A percentile compares a stretch with the other conserved stretches of the same genome.
These are phyloP conservation scores for Apodemia mormo DNA, from an alignment of 2,888 invertebrate genomes.

Conservation along the genomic window DNA sequence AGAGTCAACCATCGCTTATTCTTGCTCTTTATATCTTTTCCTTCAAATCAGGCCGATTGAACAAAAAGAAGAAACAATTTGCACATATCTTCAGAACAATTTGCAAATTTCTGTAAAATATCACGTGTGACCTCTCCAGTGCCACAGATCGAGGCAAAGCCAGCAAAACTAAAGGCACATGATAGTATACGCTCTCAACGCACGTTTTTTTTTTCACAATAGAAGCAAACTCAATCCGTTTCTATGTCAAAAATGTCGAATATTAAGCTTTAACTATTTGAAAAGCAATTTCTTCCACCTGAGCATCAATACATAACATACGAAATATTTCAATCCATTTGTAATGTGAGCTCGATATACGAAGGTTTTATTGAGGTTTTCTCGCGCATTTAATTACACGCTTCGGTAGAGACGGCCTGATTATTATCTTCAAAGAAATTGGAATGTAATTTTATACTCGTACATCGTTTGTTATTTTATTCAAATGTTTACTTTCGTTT, in stretches of 20 bases:
- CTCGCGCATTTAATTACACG: constrained; percentile 34
- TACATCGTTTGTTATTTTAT: not conserved
- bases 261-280: not conserved
- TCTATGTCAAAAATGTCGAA: not conserved
- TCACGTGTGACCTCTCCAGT: too few species aligned
- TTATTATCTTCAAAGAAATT: constrained; percentile 24
- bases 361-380: constrained; percentile 20
- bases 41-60: not conserved
- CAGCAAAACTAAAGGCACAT: too few species aligned
- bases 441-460: constrained; percentile 6
- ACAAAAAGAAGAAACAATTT: too few species aligned
- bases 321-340: constrained; percentile 6
- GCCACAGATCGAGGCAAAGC: too few species aligned
- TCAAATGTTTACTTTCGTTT: not conserved
- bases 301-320: not conserved
- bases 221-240: too few species aligned
- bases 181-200: too few species aligned
- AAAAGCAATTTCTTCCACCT: not conserved
- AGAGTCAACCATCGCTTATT: too few species aligned
- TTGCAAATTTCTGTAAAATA: too few species aligned
- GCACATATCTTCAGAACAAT: too few species aligned
- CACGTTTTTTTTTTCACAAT: too few species aligned
- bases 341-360: constrained; percentile 20
- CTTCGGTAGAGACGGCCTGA: constrained; percentile 29
- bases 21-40: too few species aligned